Evolutionary conservation across 2,888 invertebrate species (phyloP), one percentile per base, ranked within the genome.

Genomic region (Stenoptilia bipunctidactyla): DNA sequence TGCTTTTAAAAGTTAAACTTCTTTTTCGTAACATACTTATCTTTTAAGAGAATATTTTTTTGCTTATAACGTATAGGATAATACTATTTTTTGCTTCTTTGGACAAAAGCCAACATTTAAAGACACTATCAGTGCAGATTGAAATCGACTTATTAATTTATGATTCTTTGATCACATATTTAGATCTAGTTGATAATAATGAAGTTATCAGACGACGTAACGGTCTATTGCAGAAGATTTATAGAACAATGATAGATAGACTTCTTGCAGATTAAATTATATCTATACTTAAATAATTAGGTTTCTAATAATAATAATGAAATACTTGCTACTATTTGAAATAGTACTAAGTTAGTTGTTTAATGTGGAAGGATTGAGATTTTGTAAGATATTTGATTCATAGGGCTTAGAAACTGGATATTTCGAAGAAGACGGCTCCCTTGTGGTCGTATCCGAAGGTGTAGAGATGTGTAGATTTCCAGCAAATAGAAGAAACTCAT

Each of bases 381-480:
- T 20, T 20, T 20, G 20, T 20, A 20, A 20, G 20, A 45, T 44
- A 60, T 72, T 75, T 77, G 64, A 55, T 77, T 60, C 69, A 55
- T 77, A 82, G 82, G 82, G 82, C 45, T 77, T 83, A 79, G 80
- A 86, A 59, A 86, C 86, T 64, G 87, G 87, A 71, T 87, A 87
- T 86, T 86, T 74, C 61, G 86, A 87, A 73, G 87, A 88, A 37
- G 85, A 85, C 46, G 85, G 82, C 60, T 75, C 66, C 68, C 73
- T 89, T 58, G 85, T 87, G 70, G 80, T 89, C 66, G 72, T 87
- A 63, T 85, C 86, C 52, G 88, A 88, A 63, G 88, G 88, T 62
- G 73, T 86, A 66, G 85, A 87, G 73, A 82, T 88, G 72, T 79
- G 77, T 83, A 87, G 87, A 83, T 85, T 88, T 64, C 87, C 88